Evolutionary conservation across 2,113 vertebrate genomes (phyloP).

Genomic region (Agapornis roseicollis): DNA sequence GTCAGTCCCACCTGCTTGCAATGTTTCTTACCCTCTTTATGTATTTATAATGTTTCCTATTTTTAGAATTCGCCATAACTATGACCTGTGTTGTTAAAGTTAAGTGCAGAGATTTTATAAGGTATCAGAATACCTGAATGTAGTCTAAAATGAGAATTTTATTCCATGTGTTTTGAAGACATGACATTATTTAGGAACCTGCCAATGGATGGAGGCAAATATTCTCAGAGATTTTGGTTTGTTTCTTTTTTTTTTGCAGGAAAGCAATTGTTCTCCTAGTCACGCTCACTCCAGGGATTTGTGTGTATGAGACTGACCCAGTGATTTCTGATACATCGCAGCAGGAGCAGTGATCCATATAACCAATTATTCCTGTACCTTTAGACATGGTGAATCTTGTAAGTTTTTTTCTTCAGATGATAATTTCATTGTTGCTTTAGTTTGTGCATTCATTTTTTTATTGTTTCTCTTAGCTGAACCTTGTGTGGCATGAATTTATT

Average conservation of each 20-base stretch:
- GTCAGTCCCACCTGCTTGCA: neutral
- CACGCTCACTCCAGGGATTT: neutral
- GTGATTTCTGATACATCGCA: slow-evolving; percentile 51
- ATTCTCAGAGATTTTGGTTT: neutral
- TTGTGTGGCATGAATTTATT: slow-evolving; percentile 65
- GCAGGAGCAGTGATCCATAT: slow-evolving; percentile 49
- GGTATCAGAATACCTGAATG: neutral
- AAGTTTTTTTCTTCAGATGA: slow-evolving; percentile 46
- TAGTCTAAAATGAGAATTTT: neutral
- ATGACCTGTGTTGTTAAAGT: neutral
- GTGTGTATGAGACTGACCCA: slow-evolving; percentile 27
- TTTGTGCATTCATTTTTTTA: slow-evolving; percentile 52
- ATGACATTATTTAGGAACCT: neutral
- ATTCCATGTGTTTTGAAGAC: neutral
- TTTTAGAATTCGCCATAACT: neutral
- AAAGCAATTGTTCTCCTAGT: slow-evolving; percentile 21
- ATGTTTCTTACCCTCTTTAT: neutral
- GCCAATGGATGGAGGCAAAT: neutral
- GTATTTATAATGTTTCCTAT: neutral
- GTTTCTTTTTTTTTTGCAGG: neutral
- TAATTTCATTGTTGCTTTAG: slow-evolving; percentile 47
- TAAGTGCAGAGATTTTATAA: neutral
- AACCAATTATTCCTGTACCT: slow-evolving; percentile 60
- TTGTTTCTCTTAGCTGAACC: slow-evolving; percentile 40
- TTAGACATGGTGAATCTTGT: slow-evolving; percentile 43